These are phyloP conservation scores for Hippocampus abdominalis DNA, from an alignment of 2,113 vertebrate genomes.

Conservation along the genomic window DNA sequence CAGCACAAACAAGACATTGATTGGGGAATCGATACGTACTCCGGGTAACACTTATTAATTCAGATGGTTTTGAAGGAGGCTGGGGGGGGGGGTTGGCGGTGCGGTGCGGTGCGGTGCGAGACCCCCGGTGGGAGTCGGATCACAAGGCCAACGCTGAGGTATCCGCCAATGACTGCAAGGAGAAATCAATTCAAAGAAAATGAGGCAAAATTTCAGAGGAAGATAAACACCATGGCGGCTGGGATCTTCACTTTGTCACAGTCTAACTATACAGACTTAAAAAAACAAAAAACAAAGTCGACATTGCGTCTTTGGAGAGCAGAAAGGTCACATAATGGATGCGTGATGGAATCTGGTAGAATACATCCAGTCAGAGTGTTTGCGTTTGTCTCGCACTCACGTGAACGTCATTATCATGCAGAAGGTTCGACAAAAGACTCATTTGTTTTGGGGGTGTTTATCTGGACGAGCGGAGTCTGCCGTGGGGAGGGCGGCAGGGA, in stretches of 20 bases:
- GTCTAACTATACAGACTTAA: neutral
- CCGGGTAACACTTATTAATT: slow-evolving; percentile 58
- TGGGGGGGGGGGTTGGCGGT: neutral
- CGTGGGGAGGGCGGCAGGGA: neutral
- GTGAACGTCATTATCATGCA: neutral
- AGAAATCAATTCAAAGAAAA: slow-evolving; percentile 67
- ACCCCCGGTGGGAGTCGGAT: slow-evolving; percentile 55
- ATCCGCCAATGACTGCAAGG: slow-evolving; percentile 61
- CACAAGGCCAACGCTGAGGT: slow-evolving; percentile 43
- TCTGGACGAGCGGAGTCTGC: neutral
- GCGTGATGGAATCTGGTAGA: neutral
- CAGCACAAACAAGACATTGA: slow-evolving; percentile 50
- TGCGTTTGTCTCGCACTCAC: neutral
- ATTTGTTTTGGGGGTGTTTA: slow-evolving; percentile 1
- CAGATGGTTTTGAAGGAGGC: slow-evolving; percentile 34
- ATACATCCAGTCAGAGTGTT: slow-evolving; percentile 3
- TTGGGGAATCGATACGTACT: slow-evolving; percentile 60
- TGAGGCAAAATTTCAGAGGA: slow-evolving; percentile 48
- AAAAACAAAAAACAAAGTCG: too few species aligned
- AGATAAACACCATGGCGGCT: slow-evolving; percentile 32
- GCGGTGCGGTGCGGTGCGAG: slow-evolving; percentile 45
- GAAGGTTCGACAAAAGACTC: neutral
- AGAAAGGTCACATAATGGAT: too few species aligned
- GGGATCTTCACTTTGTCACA: neutral
- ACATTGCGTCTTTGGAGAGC: too few species aligned